Conservation (phyloP, 1,140 invertebrate species). For the Pseudomyrmex flavicornis region DNA sequence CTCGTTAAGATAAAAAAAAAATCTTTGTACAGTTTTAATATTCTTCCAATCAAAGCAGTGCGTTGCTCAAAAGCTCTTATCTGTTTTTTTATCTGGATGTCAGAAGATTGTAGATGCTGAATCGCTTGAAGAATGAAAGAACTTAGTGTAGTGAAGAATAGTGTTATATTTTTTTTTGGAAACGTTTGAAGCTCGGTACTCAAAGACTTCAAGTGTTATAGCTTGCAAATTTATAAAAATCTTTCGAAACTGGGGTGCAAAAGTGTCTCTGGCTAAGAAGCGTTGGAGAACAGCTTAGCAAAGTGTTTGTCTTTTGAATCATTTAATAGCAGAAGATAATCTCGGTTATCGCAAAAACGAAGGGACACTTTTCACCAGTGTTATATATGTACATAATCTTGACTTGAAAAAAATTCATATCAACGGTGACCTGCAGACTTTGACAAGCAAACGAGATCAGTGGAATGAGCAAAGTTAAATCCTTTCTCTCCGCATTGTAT, state of each 20-base stretch:
- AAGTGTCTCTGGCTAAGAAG: constrained; percentile 10
- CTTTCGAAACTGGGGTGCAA: not conserved
- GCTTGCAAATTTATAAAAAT: constrained; percentile 25
- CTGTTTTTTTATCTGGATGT: constrained; percentile 3
- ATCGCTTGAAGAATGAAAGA: not conserved
- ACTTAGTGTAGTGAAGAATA: constrained; percentile 14
- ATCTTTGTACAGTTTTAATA: constrained; percentile 50
- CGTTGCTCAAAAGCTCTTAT: constrained; percentile 48
- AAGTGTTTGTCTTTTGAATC: constrained; percentile 19
- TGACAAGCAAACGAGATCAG: constrained; percentile 6
- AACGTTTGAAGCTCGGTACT: constrained; percentile 22
- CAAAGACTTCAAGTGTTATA: not conserved
- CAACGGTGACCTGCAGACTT: constrained; percentile 5
- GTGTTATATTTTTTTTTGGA: constrained; percentile 41
- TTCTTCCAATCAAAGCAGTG: constrained; percentile 53
- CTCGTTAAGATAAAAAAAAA: not conserved
- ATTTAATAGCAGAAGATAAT: constrained; percentile 11
- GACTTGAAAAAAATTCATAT: constrained; percentile 14
- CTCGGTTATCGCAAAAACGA: too few relatives aligned
- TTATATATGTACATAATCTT: constrained; percentile 1
- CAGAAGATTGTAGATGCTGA: constrained; percentile 11
- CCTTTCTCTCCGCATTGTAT: constrained; percentile 1
- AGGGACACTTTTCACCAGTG: too few relatives aligned
- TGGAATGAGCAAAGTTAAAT: not conserved
- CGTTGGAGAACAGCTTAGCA: constrained; percentile 10